Evolutionary conservation across 2,113 vertebrate species (phyloP).

Genomic region (Hippocampus barbouri): DNA sequence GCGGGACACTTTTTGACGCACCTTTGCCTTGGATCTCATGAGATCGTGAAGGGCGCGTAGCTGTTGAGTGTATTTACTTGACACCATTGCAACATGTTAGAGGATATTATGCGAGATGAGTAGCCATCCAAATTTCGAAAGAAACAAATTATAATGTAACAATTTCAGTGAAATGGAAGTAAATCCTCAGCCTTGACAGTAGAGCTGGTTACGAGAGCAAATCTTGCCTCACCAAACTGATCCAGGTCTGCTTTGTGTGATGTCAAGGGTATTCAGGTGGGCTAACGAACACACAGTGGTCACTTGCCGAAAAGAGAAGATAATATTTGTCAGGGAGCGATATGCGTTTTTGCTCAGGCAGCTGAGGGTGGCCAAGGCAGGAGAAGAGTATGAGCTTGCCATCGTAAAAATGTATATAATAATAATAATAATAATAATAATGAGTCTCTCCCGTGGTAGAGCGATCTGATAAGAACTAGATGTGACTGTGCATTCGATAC

Average conservation of each 20-base stretch:
- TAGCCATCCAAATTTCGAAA: background rate
- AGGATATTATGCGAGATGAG: background rate
- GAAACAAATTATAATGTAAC: background rate
- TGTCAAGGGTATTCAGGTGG: no score
- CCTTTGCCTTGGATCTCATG: no score
- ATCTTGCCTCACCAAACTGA: background rate
- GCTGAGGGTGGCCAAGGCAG: conserved; percentile 19
- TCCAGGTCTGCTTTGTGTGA: background rate
- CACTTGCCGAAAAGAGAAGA: conserved; percentile 9
- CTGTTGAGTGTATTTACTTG: background rate
- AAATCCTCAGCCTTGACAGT: background rate
- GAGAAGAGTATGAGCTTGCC: conserved; percentile 3
- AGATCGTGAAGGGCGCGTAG: background rate
- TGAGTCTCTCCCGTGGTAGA: background rate
- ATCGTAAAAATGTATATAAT: conserved; percentile 6
- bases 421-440: background rate
- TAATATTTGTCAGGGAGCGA: conserved; percentile 11
- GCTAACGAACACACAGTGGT: background rate
- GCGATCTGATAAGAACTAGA: no score
- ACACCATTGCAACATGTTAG: background rate
- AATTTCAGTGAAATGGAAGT: background rate
- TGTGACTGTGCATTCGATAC: background rate
- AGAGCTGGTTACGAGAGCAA: background rate
- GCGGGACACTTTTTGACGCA: background rate
- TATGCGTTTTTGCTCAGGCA: conserved; percentile 27